Conservation (phyloP, 2,888 invertebrate genomes). For the Parapristionchus giblindavisi region DNA sequence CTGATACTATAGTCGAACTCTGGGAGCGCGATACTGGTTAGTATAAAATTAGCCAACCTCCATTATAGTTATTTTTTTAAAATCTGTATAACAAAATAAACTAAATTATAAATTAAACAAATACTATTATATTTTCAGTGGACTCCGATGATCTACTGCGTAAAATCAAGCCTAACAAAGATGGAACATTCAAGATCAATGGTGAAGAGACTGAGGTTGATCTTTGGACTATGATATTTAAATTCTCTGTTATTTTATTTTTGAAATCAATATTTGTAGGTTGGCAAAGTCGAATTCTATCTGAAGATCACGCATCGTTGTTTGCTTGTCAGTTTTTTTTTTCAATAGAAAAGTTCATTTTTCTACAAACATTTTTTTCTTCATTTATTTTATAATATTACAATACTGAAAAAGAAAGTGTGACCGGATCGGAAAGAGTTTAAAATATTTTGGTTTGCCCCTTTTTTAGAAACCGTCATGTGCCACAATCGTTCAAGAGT, state of each 20-base stretch:
- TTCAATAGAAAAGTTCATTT: background rate
- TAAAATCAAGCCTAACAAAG: background rate
- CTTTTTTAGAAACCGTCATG: too few relatives aligned
- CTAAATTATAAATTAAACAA: background rate
- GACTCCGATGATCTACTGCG: background rate
- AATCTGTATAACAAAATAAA: background rate
- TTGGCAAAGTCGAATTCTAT: background rate
- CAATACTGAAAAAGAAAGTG: background rate
- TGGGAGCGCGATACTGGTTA: conserved; percentile 8
- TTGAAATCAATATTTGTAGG: too few relatives aligned
- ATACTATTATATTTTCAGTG: background rate
- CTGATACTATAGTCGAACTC: background rate
- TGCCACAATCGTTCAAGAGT: too few relatives aligned
- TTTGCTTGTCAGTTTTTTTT: background rate
- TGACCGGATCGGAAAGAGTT: background rate
- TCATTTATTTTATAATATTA: background rate
- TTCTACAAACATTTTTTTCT: background rate
- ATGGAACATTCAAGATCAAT: conserved; percentile 1
- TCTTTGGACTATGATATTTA: background rate
- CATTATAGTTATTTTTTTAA: background rate
- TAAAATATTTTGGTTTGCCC: too few relatives aligned
- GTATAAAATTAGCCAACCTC: background rate
- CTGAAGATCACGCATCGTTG: conserved; percentile 20
- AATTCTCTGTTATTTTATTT: background rate
- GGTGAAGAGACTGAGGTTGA: conserved; percentile 7